Conservation (phyloP, 2,888 invertebrate genomes). For the Eumacrocentrus americanus region DNA sequence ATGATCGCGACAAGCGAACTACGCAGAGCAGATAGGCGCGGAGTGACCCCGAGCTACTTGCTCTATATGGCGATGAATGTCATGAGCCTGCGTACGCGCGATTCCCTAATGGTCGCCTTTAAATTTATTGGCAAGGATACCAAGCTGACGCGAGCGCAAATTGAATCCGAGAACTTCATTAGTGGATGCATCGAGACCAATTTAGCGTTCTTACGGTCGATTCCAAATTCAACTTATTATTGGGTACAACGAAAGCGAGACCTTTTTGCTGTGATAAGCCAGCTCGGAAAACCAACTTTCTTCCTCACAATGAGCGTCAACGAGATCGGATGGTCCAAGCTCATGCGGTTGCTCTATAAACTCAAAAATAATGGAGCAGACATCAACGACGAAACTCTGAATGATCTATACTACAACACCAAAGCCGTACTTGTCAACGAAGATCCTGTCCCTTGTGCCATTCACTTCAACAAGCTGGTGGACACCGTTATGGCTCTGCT, state of each 20-base stretch:
- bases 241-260: slow-evolving; percentile 54
- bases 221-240: slow-evolving; percentile 35
- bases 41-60: slow-evolving; percentile 44
- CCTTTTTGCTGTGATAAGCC: slow-evolving; percentile 44
- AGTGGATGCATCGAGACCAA: slow-evolving; percentile 48
- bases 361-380: slow-evolving; percentile 9
- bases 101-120: slow-evolving; percentile 21
- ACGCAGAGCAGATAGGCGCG: slow-evolving; percentile 54
- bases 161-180: slow-evolving; percentile 47
- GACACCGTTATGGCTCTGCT: slow-evolving; percentile 45
- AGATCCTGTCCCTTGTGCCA: slow-evolving; percentile 47
- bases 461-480: slow-evolving; percentile 55
- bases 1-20: slow-evolving; percentile 57
- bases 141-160: slow-evolving; percentile 44
- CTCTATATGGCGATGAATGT: slow-evolving; percentile 59
- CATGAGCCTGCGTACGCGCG: slow-evolving; percentile 43
- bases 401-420: background rate
- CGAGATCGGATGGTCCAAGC: background rate
- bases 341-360: background rate
- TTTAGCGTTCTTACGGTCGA: slow-evolving; percentile 47
- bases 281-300: slow-evolving; percentile 41
- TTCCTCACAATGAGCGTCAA: slow-evolving; percentile 28
- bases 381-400: slow-evolving; percentile 5
- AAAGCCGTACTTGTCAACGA: slow-evolving; percentile 40
- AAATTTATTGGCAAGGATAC: slow-evolving; percentile 44